Base-by-base conservation (phyloP, 92 coral and sea anemone species). In the Porites lobata region DNA sequence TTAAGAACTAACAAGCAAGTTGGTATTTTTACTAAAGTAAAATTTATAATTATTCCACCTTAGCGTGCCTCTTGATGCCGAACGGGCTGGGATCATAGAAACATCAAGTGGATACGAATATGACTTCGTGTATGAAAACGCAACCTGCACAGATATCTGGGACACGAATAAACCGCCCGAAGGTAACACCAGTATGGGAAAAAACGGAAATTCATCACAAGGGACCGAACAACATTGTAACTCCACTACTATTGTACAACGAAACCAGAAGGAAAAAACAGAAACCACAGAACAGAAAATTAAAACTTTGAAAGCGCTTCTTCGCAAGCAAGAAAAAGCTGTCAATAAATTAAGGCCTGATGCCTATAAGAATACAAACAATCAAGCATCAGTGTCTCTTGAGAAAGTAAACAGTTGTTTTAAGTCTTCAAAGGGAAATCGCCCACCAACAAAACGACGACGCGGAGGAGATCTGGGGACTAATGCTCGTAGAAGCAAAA, bases 71-170 rank as follows among this genome's bases (percentile, higher is more conserved):
- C 75, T 50, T 17, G 86, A 57, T 7, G 24, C 32, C 6, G 79
- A 82, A 59, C 70, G 72, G 12, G 70, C n/a, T 22, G 72, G 86
- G 79, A 57, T 57, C 15, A 82, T 58, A 78, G 70, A 82, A 57
- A 82, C 79, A 82, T 82, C 78, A n/a, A 71, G 62, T 70, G 86
- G 70, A n/a, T 82, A 70, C 62, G 78, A 72, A 57, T 64, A 82
- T 9, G 78, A 71, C 61, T 5, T 57, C 8, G 1, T 29, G 9
- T 71, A 32, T 58, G 61, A 82, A 21, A 12, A 32, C 69, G 1
- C 62, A 29, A 13, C 65, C 51, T 7, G 54, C 51, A 53, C 17
- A 54, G 59, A 57, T 69, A n/a, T 50, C 61, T 15, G 61, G 19
- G 38, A 82, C 47, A 69, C 38, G 19, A 19, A 38, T 61, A 13